phyloP scores from a whole-genome alignment of 1,140 invertebrate genomes.

The Bombus terrestris region DNA sequence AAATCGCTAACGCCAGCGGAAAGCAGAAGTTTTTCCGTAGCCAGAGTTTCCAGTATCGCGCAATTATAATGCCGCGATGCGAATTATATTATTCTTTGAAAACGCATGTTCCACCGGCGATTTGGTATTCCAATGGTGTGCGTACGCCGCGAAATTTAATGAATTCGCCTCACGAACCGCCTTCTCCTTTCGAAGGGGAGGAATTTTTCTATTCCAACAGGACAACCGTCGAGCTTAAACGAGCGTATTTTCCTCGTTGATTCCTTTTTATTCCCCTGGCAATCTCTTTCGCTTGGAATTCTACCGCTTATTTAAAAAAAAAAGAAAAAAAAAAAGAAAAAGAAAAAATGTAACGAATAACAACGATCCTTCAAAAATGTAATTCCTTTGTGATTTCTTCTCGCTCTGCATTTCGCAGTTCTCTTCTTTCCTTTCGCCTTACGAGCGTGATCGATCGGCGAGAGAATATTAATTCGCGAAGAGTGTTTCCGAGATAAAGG shows the following conservation, averaged over 20 bases:
- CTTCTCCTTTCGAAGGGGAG: neutral
- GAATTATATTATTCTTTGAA: slow-evolving; percentile 18
- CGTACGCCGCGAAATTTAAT: slow-evolving; percentile 15
- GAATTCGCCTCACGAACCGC: neutral
- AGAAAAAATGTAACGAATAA: too few relatives aligned
- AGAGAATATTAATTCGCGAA: neutral
- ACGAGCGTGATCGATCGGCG: neutral
- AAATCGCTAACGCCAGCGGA: too few relatives aligned
- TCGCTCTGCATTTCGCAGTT: neutral
- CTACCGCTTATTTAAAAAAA: too few relatives aligned
- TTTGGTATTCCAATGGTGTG: neutral
- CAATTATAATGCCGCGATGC: slow-evolving; percentile 16
- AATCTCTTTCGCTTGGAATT: too few relatives aligned
- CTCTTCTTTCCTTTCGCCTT: too few relatives aligned
- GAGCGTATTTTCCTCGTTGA: neutral
- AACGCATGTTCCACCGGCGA: neutral
- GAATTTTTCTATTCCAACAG: slow-evolving; percentile 18
- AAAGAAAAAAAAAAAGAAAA: too few relatives aligned
- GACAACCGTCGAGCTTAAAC: neutral
- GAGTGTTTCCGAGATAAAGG: neutral
- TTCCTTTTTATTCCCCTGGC: too few relatives aligned
- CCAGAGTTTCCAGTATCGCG: neutral
- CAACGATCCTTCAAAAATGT: too few relatives aligned
- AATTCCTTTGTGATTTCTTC: neutral
- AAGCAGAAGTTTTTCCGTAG: too few relatives aligned